Percentiles rank a stretch among this genome's conserved stretches.
Conservation (phyloP, 2,113 vertebrate genomes). For the Cyanistes caeruleus region DNA sequence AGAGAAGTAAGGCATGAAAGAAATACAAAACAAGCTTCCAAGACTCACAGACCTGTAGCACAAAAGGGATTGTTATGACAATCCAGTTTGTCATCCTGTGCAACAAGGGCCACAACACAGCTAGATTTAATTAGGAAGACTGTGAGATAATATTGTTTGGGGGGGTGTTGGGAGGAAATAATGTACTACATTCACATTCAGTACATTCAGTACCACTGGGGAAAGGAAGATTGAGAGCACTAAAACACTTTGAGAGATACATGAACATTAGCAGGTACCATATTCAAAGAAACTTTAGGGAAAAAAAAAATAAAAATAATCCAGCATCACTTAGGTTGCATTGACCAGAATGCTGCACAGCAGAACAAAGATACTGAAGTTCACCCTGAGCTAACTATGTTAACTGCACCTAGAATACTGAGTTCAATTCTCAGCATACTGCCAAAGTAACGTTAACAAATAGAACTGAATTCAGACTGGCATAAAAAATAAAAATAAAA, state of each 20-base stretch:
- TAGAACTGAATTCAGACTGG: neutral
- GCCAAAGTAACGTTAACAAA: neutral
- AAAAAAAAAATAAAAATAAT: neutral
- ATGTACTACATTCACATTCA: neutral
- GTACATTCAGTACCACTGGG: neutral
- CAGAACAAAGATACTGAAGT: neutral
- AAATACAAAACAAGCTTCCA: slow-evolving; percentile 18
- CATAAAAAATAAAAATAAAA: neutral
- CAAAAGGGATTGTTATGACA: neutral
- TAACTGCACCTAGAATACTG: neutral
- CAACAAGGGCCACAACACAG: neutral
- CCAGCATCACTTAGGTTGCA: neutral
- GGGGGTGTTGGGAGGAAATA: neutral
- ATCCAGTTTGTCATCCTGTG: neutral
- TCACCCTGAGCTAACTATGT: neutral
- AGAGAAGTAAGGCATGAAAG: slow-evolving; percentile 38
- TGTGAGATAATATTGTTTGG: neutral
- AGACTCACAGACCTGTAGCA: neutral
- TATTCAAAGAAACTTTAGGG: neutral
- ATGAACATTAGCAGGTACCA: neutral
- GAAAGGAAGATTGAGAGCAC: neutral
- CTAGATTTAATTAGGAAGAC: neutral
- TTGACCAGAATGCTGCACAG: neutral
- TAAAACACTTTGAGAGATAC: neutral
- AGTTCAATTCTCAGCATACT: neutral